phyloP scores from a whole-genome alignment of 2,113 vertebrate species.

The Stictonetta naevosa region DNA sequence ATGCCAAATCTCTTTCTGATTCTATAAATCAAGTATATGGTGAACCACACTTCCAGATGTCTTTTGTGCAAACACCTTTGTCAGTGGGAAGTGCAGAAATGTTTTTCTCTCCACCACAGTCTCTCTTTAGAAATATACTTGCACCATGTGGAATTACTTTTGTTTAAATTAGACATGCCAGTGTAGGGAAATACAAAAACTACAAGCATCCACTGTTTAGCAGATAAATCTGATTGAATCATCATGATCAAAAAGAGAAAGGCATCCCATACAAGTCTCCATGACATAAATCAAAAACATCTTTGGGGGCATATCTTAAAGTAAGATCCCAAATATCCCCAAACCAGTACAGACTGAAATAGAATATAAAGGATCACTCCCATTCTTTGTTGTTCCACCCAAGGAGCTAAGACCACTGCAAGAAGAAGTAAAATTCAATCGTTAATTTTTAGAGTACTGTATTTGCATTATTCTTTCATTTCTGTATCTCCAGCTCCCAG shows the following conservation, averaged over 20 bases:
- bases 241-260: neutral
- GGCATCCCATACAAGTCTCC: neutral
- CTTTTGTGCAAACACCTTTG: neutral
- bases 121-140: neutral
- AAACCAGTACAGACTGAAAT: neutral
- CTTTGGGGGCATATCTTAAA: neutral
- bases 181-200: neutral
- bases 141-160: neutral
- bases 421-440: neutral
- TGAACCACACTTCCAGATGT: neutral
- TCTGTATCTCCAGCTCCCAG: neutral
- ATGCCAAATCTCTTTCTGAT: constrained; percentile 38
- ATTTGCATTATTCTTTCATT: constrained; percentile 9
- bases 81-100: neutral
- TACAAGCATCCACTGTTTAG: neutral
- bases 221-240: neutral
- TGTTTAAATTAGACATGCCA: neutral
- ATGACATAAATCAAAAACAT: neutral
- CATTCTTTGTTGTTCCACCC: neutral
- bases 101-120: neutral
- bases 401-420: neutral
- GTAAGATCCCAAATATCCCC: neutral
- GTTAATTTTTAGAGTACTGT: neutral
- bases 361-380: rapidly evolving
- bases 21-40: neutral